Percentiles rank a stretch among this genome's conserved stretches.
These are phyloP conservation scores for Macrosoma leucophasiata DNA, from an alignment of 2,888 invertebrate genomes.

Conservation along the genomic window DNA sequence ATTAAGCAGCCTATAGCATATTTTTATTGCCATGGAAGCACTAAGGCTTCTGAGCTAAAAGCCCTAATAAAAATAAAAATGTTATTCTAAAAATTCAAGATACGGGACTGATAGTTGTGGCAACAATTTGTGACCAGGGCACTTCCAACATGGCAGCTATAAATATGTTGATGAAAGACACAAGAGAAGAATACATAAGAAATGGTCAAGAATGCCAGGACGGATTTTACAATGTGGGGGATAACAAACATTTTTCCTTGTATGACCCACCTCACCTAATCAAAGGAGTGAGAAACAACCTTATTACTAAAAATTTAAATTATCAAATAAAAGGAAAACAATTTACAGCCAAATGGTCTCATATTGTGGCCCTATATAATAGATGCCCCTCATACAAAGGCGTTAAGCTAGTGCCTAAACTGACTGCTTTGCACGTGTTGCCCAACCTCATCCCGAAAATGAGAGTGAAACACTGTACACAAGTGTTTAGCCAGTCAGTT, in stretches of 20 bases:
- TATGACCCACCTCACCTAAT: conserved; percentile 5
- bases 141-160: conserved; percentile 15
- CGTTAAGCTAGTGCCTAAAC: conserved; percentile 12
- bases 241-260: too few relatives aligned
- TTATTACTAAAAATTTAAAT: conserved; percentile 14
- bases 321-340: conserved; percentile 10
- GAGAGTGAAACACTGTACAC: conserved; percentile 19
- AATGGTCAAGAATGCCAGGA: conserved; percentile 2
- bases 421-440: conserved; percentile 17
- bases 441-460: conserved; percentile 20
- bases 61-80: conserved; percentile 5
- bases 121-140: conserved; percentile 14
- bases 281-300: conserved; percentile 18
- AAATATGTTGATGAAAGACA: conserved; percentile 9
- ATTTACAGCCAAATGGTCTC: conserved; percentile 16
- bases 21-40: too few relatives aligned
- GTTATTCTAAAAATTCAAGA: conserved; percentile 2
- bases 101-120: conserved; percentile 8
- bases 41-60: conserved; percentile 5
- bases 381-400: conserved; percentile 14
- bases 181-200: conserved; percentile 9
- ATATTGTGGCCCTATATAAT: conserved; percentile 13
- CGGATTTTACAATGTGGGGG: conserved; percentile 4
- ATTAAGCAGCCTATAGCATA: too few relatives aligned
- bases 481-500: conserved; percentile 21